Percentiles rank a stretch among this genome's conserved stretches.
These are phyloP conservation scores for Amphimallon solstitiale DNA, from an alignment of 2,888 invertebrate genomes.

Conservation along the genomic window DNA sequence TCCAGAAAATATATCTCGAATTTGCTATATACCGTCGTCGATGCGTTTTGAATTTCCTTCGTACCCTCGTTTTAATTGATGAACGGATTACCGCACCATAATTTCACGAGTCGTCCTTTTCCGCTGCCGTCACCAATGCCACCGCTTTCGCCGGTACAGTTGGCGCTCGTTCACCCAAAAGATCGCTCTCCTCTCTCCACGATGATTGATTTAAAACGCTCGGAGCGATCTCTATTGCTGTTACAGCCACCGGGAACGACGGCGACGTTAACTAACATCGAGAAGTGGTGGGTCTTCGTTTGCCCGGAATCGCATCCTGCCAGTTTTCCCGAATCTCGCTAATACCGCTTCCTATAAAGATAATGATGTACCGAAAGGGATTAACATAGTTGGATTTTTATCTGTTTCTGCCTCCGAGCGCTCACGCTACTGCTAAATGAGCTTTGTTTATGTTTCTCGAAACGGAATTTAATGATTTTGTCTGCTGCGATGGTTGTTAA, in stretches of 20 bases:
- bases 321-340: background rate
- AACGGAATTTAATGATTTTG: constrained; percentile 15
- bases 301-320: no score
- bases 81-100: constrained; percentile 1
- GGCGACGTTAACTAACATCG: background rate
- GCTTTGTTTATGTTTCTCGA: constrained; percentile 18
- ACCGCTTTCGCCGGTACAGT: background rate
- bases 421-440: constrained; percentile 10
- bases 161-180: background rate
- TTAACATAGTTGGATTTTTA: background rate
- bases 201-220: constrained; percentile 1
- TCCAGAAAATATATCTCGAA: no score
- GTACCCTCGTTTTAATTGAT: constrained; percentile 4
- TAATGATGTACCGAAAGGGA: constrained; percentile 14
- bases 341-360: background rate
- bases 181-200: background rate
- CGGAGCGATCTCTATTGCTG: background rate
- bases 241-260: background rate
- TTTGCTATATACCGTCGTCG: no score
- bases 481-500: no score
- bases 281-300: no score
- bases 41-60: background rate
- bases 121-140: background rate
- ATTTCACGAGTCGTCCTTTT: constrained; percentile 6
- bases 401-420: background rate